These are phyloP conservation scores for Cremastinae sp. DNA, from an alignment of 2,888 invertebrate genomes.

Conservation along the genomic window DNA sequence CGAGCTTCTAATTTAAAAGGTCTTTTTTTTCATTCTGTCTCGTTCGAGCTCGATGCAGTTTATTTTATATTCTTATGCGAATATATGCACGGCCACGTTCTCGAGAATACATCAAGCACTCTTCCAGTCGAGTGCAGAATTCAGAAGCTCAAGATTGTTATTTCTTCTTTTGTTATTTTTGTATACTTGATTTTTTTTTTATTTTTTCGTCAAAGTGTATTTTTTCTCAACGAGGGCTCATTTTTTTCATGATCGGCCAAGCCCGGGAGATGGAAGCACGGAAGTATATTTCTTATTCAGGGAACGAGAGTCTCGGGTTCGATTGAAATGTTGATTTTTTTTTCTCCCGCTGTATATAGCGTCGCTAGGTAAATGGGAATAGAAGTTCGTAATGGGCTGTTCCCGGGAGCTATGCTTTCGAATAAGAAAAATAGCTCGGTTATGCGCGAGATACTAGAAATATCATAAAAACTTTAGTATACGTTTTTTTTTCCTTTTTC, in stretches of 20 bases:
- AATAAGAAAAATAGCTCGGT: conserved; percentile 45
- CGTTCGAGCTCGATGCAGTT: too few relatives aligned
- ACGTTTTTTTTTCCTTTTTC: conserved; percentile 10
- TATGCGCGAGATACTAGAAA: conserved; percentile 34
- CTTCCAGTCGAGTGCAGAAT: too few relatives aligned
- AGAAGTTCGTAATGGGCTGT: conserved; percentile 46
- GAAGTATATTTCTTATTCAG: conserved; percentile 47
- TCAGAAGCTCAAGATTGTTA: too few relatives aligned
- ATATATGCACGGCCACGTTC: too few relatives aligned
- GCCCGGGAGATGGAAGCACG: conserved; percentile 19
- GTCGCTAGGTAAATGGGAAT: conserved; percentile 42
- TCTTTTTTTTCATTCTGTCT: too few relatives aligned
- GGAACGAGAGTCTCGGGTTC: conserved; percentile 57
- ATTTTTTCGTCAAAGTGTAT: too few relatives aligned
- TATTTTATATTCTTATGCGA: too few relatives aligned
- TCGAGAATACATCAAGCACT: too few relatives aligned
- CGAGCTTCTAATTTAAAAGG: too few relatives aligned
- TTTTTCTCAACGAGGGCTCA: not conserved
- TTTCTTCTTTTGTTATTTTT: too few relatives aligned
- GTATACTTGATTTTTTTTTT: too few relatives aligned
- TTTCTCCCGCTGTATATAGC: not conserved
- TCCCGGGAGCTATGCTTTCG: conserved; percentile 28
- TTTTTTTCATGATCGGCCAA: conserved; percentile 33
- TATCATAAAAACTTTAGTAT: conserved; percentile 35
- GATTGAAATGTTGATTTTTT: conserved; percentile 68